Percentiles rank a stretch among this genome's conserved stretches.
Conservation (phyloP, 2,113 vertebrate genomes). For the Taurulus bubalis region DNA sequence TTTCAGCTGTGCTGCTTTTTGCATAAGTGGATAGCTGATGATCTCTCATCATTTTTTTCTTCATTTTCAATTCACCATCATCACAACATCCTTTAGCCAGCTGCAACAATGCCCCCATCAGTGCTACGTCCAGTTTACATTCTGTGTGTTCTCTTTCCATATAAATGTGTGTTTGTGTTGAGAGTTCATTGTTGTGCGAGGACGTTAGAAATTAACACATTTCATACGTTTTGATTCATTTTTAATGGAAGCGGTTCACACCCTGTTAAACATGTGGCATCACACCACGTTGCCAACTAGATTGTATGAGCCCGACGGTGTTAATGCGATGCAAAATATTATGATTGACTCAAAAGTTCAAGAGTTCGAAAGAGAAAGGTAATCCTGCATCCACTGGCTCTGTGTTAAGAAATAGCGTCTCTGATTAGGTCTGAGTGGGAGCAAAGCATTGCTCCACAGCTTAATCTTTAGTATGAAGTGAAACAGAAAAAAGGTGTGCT, state of each 20-base stretch:
- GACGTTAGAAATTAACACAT: neutral
- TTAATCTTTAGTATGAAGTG: neutral
- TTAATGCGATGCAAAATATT: neutral
- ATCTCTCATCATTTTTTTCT: neutral
- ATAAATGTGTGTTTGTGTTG: neutral
- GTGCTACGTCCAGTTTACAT: neutral
- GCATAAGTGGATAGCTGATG: neutral
- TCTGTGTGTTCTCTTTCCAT: neutral
- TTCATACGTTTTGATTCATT: neutral
- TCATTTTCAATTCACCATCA: neutral
- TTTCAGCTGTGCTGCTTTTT: neutral
- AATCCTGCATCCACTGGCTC: neutral
- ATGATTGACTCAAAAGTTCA: neutral
- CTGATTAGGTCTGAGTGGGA: conserved; percentile 4
- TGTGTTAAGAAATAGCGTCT: conserved; percentile 27
- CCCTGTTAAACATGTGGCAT: neutral
- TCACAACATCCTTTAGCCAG: neutral
- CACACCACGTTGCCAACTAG: neutral
- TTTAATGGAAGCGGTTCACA: neutral
- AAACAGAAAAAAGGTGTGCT: neutral
- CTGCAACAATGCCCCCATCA: neutral
- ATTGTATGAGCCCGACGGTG: neutral
- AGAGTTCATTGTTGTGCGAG: neutral
- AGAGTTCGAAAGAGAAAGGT: neutral
- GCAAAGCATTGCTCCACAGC: neutral